A percentile compares a stretch with the other conserved stretches of the same genome.
These are phyloP conservation scores for Hylomyscus alleni DNA, from an alignment of 2,797 vertebrate genomes.

Conservation along the genomic window DNA sequence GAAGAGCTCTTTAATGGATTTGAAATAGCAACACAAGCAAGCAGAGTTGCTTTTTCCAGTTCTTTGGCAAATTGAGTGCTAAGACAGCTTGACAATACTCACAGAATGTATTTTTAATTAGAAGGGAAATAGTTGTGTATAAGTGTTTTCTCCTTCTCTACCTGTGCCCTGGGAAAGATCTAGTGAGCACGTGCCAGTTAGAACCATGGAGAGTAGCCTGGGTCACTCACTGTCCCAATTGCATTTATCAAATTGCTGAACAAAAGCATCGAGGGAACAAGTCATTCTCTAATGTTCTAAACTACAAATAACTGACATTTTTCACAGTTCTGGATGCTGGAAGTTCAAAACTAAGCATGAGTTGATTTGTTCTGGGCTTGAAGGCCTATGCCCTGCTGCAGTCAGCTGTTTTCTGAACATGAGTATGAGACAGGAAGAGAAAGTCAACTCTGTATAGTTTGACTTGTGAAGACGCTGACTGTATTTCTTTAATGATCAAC, in stretches of 20 bases:
- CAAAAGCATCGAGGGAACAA: background rate
- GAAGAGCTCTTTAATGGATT: slow-evolving; percentile 34
- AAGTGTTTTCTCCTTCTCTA: background rate
- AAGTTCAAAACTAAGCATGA: background rate
- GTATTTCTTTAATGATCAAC: background rate
- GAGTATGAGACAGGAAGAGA: background rate
- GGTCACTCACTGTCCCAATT: background rate
- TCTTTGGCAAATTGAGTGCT: slow-evolving; percentile 24
- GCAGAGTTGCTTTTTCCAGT: background rate
- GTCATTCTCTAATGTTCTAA: background rate
- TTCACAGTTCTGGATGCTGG: background rate
- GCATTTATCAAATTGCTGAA: background rate
- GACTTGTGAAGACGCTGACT: background rate
- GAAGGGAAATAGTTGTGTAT: background rate
- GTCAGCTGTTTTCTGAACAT: background rate
- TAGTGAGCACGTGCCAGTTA: background rate
- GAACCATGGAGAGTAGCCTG: background rate
- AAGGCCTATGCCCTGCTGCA: background rate
- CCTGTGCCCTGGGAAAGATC: background rate
- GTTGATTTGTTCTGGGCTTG: no score
- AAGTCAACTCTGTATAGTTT: background rate
- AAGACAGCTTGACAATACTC: background rate
- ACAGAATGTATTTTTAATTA: background rate
- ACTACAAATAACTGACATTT: background rate
- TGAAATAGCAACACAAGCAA: slow-evolving; percentile 18